A percentile compares a stretch with the other conserved stretches of the same genome.
These are phyloP conservation scores for Agriotes lineatus DNA, from an alignment of 2,888 invertebrate genomes.

Conservation along the genomic window DNA sequence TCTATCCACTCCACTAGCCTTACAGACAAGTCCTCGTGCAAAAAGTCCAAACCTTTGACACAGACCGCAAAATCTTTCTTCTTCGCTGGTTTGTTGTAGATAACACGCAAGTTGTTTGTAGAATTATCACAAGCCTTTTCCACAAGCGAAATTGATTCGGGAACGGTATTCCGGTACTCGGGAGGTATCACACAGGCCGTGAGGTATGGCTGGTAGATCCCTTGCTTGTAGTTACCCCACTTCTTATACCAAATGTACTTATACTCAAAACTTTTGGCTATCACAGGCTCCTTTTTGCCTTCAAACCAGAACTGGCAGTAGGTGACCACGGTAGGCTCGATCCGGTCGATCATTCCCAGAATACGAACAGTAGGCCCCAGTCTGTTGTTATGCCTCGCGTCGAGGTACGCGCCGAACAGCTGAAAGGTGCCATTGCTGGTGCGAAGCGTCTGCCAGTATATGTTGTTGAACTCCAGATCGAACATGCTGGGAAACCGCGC, in stretches of 20 bases:
- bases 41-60: conserved; percentile 93
- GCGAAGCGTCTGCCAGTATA: conserved; percentile 91
- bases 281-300: conserved; percentile 83
- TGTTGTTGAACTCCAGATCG: conserved; percentile 92
- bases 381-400: conserved; percentile 80
- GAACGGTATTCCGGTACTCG: conserved; percentile 77
- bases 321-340: conserved; percentile 85
- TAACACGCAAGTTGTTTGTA: conserved; percentile 86
- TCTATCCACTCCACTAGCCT: conserved; percentile 96
- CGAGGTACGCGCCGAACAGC: conserved; percentile 90
- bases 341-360: conserved; percentile 87
- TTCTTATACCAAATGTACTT: conserved; percentile 95
- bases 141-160: conserved; percentile 88
- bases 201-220: conserved; percentile 91
- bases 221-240: conserved; percentile 94
- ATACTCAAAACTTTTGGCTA: conserved; percentile 87
- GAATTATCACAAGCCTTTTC: conserved; percentile 88
- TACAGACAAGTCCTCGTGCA: conserved; percentile 91
- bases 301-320: conserved; percentile 94
- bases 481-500: conserved; percentile 90
- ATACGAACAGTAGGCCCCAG: conserved; percentile 88
- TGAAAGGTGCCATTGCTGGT: conserved; percentile 91
- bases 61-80: conserved; percentile 91
- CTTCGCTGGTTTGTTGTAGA: conserved; percentile 79
- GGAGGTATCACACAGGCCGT: conserved; percentile 90